These are phyloP conservation scores for Xiphophorus maculatus DNA, from an alignment of 2,113 vertebrate species.

Conservation along the genomic window DNA sequence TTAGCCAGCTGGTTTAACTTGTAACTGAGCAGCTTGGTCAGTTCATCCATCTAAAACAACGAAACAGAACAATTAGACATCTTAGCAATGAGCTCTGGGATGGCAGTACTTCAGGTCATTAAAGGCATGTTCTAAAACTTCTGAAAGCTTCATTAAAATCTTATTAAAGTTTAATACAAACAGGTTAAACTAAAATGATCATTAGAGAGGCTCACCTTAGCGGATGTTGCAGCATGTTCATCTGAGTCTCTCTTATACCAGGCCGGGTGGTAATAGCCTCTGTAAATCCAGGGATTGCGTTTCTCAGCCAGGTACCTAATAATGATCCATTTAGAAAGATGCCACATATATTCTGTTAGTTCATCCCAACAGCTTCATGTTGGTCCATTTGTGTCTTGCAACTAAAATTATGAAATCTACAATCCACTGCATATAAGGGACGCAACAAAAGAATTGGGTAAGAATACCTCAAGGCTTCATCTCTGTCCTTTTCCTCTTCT, in stretches of 20 bases:
- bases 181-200: not conserved
- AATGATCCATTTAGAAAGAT: not conserved
- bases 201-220: constrained; percentile 54
- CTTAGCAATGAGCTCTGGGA: not conserved
- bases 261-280: constrained; percentile 80
- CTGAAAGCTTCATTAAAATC: not conserved
- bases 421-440: not conserved
- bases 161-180: not conserved
- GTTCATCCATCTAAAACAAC: constrained; percentile 80
- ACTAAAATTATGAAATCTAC: not conserved
- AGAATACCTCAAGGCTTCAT: constrained; percentile 62
- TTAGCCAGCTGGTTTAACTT: constrained; percentile 85
- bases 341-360: not conserved
- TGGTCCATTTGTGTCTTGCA: not conserved
- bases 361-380: not conserved
- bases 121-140: not conserved
- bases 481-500: constrained; percentile 45
- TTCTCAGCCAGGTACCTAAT: constrained; percentile 77
- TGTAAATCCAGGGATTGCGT: constrained; percentile 75
- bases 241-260: constrained; percentile 81
- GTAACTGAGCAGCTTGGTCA: constrained; percentile 85
- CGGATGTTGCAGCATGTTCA: constrained; percentile 17
- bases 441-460: not conserved
- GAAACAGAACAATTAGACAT: not conserved
- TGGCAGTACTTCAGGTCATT: not conserved